A percentile compares a stretch with the other conserved stretches of the same genome.
These are phyloP conservation scores for Sinocyclocheilus maitianheensis DNA, from an alignment of 2,113 vertebrate species.

Conservation along the genomic window DNA sequence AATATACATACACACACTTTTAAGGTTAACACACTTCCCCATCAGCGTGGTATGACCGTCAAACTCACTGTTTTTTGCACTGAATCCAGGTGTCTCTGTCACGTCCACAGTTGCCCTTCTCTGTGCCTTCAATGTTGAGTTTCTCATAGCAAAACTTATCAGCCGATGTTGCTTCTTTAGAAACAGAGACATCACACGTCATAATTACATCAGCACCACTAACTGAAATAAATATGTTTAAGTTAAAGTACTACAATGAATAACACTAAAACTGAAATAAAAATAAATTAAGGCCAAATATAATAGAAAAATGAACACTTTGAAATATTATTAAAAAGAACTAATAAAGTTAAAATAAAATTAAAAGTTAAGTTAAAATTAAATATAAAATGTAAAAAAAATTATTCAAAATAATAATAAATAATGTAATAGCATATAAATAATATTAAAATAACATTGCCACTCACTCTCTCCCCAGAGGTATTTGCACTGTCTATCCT, in stretches of 20 bases:
- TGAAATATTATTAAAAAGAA: too few relatives aligned
- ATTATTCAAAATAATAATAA: neutral
- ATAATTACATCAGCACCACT: neutral
- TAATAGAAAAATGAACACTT: neutral
- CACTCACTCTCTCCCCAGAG: conserved; percentile 98
- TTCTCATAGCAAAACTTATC: conserved; percentile 98
- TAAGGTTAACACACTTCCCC: too few relatives aligned
- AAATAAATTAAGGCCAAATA: neutral
- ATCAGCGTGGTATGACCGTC: neutral
- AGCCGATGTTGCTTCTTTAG: conserved; percentile 87
- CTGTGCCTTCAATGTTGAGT: conserved; percentile 96
- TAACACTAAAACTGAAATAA: neutral
- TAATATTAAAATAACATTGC: neutral
- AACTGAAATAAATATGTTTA: neutral
- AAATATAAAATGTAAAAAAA: neutral
- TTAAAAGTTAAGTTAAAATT: neutral
- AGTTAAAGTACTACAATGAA: neutral
- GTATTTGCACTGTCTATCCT: conserved; percentile 98
- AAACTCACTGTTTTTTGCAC: conserved; percentile 95
- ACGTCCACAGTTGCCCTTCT: conserved; percentile 96
- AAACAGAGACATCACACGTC: conserved; percentile 24
- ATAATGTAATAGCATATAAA: neutral
- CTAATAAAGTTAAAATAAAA: too few relatives aligned
- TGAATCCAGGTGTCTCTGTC: conserved; percentile 96
- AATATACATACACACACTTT: too few relatives aligned